Evolutionary conservation across 2,797 vertebrate species (phyloP).

Genomic region (Allobates femoralis): DNA sequence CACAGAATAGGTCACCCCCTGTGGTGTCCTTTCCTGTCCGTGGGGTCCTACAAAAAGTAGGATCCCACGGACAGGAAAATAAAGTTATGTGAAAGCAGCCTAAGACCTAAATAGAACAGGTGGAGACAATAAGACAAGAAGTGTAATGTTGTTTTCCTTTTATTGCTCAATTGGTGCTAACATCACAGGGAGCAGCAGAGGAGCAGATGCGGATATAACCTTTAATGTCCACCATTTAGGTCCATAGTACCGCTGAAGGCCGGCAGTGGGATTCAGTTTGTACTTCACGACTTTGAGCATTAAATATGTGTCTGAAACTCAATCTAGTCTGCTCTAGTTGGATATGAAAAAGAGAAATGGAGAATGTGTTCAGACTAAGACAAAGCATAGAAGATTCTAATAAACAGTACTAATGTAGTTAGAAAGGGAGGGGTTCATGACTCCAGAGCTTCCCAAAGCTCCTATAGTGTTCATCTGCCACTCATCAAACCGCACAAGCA

Average conservation of each 20-base stretch:
- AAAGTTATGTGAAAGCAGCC: too few relatives aligned
- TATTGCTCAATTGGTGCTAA: background rate
- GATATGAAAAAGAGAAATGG: background rate
- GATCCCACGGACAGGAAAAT: too few relatives aligned
- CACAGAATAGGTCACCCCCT: too few relatives aligned
- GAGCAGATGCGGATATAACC: constrained; percentile 19
- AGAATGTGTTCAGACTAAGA: background rate
- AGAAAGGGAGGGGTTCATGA: background rate
- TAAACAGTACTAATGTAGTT: background rate
- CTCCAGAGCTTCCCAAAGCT: background rate
- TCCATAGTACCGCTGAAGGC: background rate
- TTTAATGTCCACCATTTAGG: background rate
- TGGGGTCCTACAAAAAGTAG: too few relatives aligned
- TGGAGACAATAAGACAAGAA: background rate
- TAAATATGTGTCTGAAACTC: background rate
- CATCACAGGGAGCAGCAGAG: background rate
- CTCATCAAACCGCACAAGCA: constrained; percentile 5
- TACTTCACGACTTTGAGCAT: background rate
- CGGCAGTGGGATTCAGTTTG: background rate
- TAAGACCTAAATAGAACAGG: too few relatives aligned
- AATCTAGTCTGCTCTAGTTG: background rate
- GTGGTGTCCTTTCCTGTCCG: too few relatives aligned
- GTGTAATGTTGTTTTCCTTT: background rate
- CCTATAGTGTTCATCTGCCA: constrained; percentile 27
- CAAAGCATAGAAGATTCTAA: background rate